Evolutionary conservation across 2,888 invertebrate species (phyloP).

Genomic region (Drosophila algonquin): DNA sequence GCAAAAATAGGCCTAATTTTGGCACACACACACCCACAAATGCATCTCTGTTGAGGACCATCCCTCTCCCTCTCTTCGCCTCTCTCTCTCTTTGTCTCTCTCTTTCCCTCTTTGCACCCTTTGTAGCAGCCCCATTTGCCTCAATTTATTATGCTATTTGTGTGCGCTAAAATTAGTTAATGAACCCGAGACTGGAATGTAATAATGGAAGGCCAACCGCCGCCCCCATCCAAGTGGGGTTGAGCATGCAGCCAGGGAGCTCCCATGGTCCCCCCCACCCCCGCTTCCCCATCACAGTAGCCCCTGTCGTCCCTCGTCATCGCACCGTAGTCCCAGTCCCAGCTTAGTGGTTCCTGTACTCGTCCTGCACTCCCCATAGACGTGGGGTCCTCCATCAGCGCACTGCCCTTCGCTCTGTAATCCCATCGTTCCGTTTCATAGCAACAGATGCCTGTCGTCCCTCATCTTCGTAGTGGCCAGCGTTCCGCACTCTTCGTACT

Average conservation of each 20-base stretch:
- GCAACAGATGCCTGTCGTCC: no score
- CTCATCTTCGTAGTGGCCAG: no score
- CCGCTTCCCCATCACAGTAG: no score
- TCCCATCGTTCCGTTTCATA: no score
- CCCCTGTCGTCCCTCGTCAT: neutral
- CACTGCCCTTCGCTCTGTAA: no score
- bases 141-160: constrained; percentile 70
- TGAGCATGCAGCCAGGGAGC: no score
- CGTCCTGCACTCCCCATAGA: neutral
- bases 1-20: constrained; percentile 38
- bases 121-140: constrained; percentile 35
- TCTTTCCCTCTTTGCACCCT: neutral
- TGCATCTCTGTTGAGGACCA: neutral
- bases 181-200: constrained; percentile 65
- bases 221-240: neutral
- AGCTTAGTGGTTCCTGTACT: no score
- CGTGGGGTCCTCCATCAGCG: no score
- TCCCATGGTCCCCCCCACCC: no score
- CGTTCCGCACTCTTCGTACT: no score
- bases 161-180: constrained; percentile 71
- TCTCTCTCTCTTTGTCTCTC: neutral
- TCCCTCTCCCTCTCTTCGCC: neutral
- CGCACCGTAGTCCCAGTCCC: neutral
- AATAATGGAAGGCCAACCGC: constrained; percentile 51
- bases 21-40: constrained; percentile 6